These are phyloP conservation scores for Augiades crinisus DNA, from an alignment of 2,888 invertebrate genomes.

Conservation along the genomic window DNA sequence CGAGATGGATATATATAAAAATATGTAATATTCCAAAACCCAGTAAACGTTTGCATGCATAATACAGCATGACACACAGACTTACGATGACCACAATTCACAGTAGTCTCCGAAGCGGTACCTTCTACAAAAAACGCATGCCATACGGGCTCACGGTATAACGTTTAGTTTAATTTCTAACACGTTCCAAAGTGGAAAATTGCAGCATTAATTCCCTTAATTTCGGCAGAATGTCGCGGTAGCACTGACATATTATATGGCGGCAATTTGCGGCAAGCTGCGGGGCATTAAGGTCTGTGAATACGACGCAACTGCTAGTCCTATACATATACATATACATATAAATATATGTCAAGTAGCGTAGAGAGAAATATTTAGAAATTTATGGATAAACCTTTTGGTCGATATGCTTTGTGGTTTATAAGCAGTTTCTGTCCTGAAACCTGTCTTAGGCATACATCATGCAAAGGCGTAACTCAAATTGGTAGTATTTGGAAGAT, in stretches of 20 bases:
- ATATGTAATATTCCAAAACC: not conserved
- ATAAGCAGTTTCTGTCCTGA: too few relatives aligned
- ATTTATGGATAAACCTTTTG: too few relatives aligned
- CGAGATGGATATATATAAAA: not conserved
- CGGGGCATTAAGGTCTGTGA: slow-evolving; percentile 43
- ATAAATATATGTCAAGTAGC: too few relatives aligned
- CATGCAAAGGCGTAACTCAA: too few relatives aligned
- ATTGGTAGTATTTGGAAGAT: too few relatives aligned
- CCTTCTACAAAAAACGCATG: slow-evolving; percentile 27
- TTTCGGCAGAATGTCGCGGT: slow-evolving; percentile 69
- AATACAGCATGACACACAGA: not conserved
- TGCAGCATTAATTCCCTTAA: slow-evolving; percentile 69
- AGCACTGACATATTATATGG: slow-evolving; percentile 66
- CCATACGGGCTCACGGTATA: too few relatives aligned
- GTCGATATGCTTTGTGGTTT: too few relatives aligned
- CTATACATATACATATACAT: too few relatives aligned
- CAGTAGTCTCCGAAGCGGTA: not conserved
- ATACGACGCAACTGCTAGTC: too few relatives aligned
- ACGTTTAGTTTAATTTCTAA: too few relatives aligned
- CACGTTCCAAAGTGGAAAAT: slow-evolving; percentile 50
- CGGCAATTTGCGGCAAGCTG: slow-evolving; percentile 56
- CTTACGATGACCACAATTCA: slow-evolving; percentile 9
- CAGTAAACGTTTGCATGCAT: not conserved
- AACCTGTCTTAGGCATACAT: too few relatives aligned
- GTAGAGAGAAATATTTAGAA: too few relatives aligned